Evolutionary conservation across 2,888 invertebrate species (phyloP).

Genomic region (Lycaena phlaeas): DNA sequence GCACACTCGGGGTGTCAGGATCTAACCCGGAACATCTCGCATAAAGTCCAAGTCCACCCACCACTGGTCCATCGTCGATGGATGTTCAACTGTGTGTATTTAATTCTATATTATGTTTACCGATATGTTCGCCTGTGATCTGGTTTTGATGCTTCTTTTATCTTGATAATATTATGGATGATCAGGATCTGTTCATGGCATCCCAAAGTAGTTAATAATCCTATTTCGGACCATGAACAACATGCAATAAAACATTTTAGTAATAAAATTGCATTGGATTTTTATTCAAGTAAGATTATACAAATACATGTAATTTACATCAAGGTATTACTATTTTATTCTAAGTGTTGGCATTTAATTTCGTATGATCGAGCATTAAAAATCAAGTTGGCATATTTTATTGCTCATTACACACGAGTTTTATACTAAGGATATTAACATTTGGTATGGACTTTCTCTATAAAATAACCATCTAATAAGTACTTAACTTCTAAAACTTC

Average conservation of each 20-base stretch:
- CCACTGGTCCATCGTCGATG: no score
- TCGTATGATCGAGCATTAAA: background rate
- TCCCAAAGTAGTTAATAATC: no score
- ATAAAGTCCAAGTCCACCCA: no score
- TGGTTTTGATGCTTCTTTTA: no score
- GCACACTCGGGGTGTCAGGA: no score
- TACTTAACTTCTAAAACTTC: background rate
- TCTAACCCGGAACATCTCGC: no score
- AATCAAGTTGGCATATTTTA: background rate
- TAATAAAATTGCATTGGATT: slow-evolving; percentile 11
- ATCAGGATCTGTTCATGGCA: no score
- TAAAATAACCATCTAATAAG: slow-evolving; percentile 5
- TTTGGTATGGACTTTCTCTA: slow-evolving; percentile 21
- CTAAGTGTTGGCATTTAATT: slow-evolving; percentile 3
- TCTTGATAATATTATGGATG: no score
- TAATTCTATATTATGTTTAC: no score
- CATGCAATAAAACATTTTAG: slow-evolving; percentile 7
- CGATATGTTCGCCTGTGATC: no score
- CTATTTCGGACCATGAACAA: no score
- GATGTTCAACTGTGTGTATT: no score
- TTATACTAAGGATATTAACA: slow-evolving; percentile 20
- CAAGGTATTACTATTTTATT: background rate
- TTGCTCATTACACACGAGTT: slow-evolving; percentile 13
- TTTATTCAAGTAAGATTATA: slow-evolving; percentile 10
- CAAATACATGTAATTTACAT: slow-evolving; percentile 2